phyloP scores from a whole-genome alignment of 2,797 vertebrate species.

The Cygnus olor region DNA sequence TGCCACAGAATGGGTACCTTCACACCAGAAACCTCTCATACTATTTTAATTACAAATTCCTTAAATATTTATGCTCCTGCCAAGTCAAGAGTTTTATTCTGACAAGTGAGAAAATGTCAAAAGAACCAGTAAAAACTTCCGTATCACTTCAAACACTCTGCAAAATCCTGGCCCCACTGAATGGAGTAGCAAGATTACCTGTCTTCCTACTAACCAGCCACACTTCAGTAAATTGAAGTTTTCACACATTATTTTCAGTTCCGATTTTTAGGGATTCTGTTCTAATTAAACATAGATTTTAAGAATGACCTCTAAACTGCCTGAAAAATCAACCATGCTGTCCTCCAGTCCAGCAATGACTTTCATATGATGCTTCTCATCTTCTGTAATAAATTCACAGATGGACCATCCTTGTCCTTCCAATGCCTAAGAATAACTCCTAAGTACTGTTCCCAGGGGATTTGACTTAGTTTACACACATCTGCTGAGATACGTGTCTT shows the following conservation, averaged over 20 bases:
- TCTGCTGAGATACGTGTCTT: slow-evolving; percentile 72
- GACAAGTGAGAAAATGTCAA: background rate
- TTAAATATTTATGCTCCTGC: background rate
- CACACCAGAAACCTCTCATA: background rate
- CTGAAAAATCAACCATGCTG: slow-evolving; percentile 29
- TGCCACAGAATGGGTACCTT: background rate
- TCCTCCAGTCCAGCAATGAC: slow-evolving; percentile 61
- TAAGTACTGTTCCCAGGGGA: slow-evolving; percentile 55
- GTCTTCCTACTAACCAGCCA: background rate
- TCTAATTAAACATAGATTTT: slow-evolving; percentile 47
- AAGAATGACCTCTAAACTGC: slow-evolving; percentile 59
- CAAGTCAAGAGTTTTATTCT: background rate
- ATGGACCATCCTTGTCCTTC: slow-evolving; percentile 74
- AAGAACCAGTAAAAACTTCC: background rate
- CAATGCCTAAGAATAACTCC: slow-evolving; percentile 62
- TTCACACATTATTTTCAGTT: background rate
- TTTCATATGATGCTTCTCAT: slow-evolving; percentile 58
- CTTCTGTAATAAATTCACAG: slow-evolving; percentile 69
- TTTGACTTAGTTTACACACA: slow-evolving; percentile 62
- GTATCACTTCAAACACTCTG: rapidly evolving
- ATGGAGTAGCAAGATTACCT: background rate
- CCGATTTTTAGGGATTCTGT: background rate
- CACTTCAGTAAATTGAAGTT: background rate
- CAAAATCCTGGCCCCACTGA: background rate
- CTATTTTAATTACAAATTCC: background rate